Evolutionary conservation across 1,140 invertebrate species (phyloP).

Genomic region (Euura saliciscinereae): DNA sequence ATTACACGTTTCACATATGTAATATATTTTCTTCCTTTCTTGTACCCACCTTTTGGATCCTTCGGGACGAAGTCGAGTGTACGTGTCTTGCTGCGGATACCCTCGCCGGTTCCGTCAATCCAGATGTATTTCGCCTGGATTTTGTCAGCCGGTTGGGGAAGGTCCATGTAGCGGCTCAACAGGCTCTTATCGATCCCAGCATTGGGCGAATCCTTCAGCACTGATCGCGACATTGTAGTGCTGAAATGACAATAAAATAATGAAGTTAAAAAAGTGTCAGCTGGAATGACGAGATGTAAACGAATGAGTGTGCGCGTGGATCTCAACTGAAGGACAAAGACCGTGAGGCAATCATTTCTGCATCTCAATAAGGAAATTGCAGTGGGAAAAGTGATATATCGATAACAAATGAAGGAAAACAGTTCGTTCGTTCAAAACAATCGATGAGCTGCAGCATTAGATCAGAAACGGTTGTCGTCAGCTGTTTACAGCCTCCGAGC

Average conservation of each 20-base stretch:
- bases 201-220: slow-evolving; percentile 70
- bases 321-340: too few relatives aligned
- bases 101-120: slow-evolving; percentile 94
- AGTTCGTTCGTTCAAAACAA: too few relatives aligned
- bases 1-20: too few relatives aligned
- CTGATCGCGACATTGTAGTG: slow-evolving; percentile 57
- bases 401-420: too few relatives aligned
- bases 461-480: too few relatives aligned
- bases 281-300: slow-evolving; percentile 19
- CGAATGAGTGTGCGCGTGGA: too few relatives aligned
- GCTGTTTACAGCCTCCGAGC: too few relatives aligned
- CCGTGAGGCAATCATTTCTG: too few relatives aligned
- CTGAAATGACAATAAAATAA: slow-evolving; percentile 34
- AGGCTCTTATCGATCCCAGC: slow-evolving; percentile 78
- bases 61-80: slow-evolving; percentile 83
- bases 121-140: slow-evolving; percentile 91
- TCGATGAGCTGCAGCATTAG: too few relatives aligned
- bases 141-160: slow-evolving; percentile 78
- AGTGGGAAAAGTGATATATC: too few relatives aligned
- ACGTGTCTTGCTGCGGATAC: slow-evolving; percentile 85
- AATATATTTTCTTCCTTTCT: too few relatives aligned
- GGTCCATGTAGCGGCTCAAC: slow-evolving; percentile 72
- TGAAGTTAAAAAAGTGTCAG: neutral
- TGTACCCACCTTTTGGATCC: slow-evolving; percentile 66
- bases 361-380: too few relatives aligned